phyloP scores from a whole-genome alignment of 2,113 vertebrate genomes.

The Grammomys surdaster region DNA sequence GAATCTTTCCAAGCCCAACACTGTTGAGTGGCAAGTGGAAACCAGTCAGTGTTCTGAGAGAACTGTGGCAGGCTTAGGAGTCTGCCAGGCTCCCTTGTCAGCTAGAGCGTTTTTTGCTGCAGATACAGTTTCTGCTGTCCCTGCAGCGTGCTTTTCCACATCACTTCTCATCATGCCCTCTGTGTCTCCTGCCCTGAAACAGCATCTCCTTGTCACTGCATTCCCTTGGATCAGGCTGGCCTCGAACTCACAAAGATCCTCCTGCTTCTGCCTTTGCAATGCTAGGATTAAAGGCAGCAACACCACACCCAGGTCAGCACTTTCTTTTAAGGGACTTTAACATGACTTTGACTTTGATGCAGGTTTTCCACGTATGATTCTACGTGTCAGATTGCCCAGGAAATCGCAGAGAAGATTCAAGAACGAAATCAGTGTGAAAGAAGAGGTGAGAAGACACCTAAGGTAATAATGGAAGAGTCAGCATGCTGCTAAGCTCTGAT shows the following conservation, averaged over 20 bases:
- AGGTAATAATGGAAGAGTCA: conserved; percentile 85
- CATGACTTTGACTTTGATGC: neutral
- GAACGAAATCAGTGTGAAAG: conserved; percentile 93
- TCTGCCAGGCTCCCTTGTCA: neutral
- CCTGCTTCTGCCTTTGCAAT: neutral
- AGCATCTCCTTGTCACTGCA: neutral
- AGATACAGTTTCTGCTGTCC: neutral
- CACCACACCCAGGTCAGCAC: neutral
- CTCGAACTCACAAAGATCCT: neutral
- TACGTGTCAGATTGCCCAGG: conserved; percentile 93
- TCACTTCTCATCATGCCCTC: neutral
- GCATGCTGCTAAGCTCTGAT: neutral
- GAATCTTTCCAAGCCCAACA: neutral
- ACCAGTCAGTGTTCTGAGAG: neutral
- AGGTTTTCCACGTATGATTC: conserved; percentile 94
- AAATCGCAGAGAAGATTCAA: conserved; percentile 95
- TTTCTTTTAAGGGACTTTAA: conserved; percentile 48
- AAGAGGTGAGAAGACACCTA: conserved; percentile 93
- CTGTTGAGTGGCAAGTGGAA: neutral
- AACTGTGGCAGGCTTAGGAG: neutral
- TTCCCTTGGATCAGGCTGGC: neutral
- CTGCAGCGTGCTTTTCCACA: neutral
- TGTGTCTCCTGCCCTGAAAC: neutral
- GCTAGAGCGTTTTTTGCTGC: neutral
- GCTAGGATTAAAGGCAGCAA: neutral